Evolutionary conservation across 2,797 vertebrate genomes (phyloP).

Genomic region (Hyperoplus immaculatus): DNA sequence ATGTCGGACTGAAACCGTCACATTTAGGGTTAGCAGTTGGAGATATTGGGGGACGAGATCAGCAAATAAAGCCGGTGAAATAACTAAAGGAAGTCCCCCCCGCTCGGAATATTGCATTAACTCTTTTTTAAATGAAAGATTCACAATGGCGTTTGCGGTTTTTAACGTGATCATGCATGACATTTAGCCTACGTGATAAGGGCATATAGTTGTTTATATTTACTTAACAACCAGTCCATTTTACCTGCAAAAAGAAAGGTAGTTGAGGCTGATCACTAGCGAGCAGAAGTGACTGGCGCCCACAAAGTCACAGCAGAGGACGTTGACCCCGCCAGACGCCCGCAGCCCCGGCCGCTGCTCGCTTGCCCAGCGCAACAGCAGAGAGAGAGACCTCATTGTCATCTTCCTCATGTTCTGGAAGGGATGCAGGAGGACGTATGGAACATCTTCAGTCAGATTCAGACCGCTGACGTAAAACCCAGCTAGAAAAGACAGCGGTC

Average conservation of each 20-base stretch:
- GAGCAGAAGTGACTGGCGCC: slow-evolving; percentile 73
- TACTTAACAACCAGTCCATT: too few relatives aligned
- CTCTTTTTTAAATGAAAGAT: too few relatives aligned
- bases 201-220: too few relatives aligned
- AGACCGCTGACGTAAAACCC: slow-evolving; percentile 82
- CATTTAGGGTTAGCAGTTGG: too few relatives aligned
- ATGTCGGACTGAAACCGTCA: too few relatives aligned
- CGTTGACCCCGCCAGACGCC: slow-evolving; percentile 63
- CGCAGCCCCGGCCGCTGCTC: slow-evolving; percentile 78
- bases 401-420: slow-evolving; percentile 75
- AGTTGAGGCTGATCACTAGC: slow-evolving; percentile 80
- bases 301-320: slow-evolving; percentile 84
- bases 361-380: slow-evolving; percentile 77
- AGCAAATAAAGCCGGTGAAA: too few relatives aligned
- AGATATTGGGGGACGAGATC: too few relatives aligned
- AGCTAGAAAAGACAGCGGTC: slow-evolving; percentile 48
- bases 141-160: too few relatives aligned
- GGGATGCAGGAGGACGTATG: slow-evolving; percentile 79
- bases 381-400: slow-evolving; percentile 62
- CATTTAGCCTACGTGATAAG: too few relatives aligned
- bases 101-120: too few relatives aligned
- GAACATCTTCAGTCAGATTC: slow-evolving; percentile 82
- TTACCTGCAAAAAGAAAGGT: slow-evolving; percentile 12
- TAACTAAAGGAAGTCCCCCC: too few relatives aligned
- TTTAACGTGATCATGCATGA: too few relatives aligned